Evolutionary conservation across 1,140 invertebrate genomes (phyloP).

Genomic region (Lordiphosa stackelbergi): DNA sequence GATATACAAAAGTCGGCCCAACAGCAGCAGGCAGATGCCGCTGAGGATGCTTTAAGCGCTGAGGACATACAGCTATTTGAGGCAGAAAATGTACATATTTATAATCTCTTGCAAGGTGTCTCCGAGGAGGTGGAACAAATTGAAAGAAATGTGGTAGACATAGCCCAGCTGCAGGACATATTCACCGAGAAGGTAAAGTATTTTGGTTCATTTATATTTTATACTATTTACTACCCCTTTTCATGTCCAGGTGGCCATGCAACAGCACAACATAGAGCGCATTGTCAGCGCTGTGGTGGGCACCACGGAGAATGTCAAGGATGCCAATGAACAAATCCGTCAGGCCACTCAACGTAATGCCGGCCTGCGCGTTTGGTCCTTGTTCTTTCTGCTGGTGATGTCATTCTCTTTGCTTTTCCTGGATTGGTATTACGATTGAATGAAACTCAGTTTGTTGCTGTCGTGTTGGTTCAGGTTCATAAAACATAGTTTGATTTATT

Average conservation of each 20-base stretch:
- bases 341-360: slow-evolving; percentile 98
- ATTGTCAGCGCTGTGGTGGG: slow-evolving; percentile 92
- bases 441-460: background rate
- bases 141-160: slow-evolving; percentile 95
- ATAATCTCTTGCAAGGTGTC: slow-evolving; percentile 90
- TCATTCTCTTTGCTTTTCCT: slow-evolving; percentile 96
- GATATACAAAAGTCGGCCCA: slow-evolving; percentile 56
- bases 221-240: background rate
- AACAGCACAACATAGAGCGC: slow-evolving; percentile 94
- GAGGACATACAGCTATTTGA: slow-evolving; percentile 96
- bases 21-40: slow-evolving; percentile 49
- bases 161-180: slow-evolving; percentile 96
- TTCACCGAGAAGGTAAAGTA: slow-evolving; percentile 94
- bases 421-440: slow-evolving; percentile 98
- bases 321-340: slow-evolving; percentile 97
- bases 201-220: background rate
- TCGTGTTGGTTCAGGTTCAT: too few species aligned
- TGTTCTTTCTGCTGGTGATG: slow-evolving; percentile 97
- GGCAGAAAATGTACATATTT: slow-evolving; percentile 88
- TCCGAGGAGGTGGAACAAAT: slow-evolving; percentile 90
- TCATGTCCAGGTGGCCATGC: slow-evolving; percentile 82
- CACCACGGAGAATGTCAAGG: slow-evolving; percentile 95
- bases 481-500: too few species aligned
- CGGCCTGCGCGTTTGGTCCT: slow-evolving; percentile 92
- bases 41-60: slow-evolving; percentile 83